Conservation (phyloP, 2,888 invertebrate species). For the Shargacucullia verbasci region DNA sequence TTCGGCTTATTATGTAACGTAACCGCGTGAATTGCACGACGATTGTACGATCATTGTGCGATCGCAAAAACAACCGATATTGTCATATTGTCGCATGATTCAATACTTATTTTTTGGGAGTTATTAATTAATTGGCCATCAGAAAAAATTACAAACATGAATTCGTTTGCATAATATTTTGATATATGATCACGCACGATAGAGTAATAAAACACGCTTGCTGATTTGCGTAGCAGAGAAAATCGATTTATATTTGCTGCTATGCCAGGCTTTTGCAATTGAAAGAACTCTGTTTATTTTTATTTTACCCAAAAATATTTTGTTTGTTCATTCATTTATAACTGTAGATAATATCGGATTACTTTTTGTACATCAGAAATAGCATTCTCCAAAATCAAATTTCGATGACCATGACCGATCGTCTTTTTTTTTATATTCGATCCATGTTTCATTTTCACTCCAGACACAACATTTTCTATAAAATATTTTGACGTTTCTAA, state of each 20-base stretch:
- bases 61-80: constrained; percentile 40
- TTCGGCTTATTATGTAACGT: constrained; percentile 24
- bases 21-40: constrained; percentile 15
- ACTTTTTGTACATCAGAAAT: no score
- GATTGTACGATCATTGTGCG: constrained; percentile 32
- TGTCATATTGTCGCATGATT: constrained; percentile 43
- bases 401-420: no score
- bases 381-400: no score
- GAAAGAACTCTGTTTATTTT: not conserved
- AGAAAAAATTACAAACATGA: not conserved
- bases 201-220: not conserved
- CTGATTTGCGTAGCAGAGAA: constrained; percentile 11
- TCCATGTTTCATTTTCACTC: no score
- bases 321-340: no score
- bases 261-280: constrained; percentile 19
- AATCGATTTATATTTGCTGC: constrained; percentile 20
- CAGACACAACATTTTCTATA: no score
- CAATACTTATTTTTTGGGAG: constrained; percentile 25
- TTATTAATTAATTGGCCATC: constrained; percentile 11
- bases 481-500: no score
- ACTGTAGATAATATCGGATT: no score
- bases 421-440: no score
- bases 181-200: no score
- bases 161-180: not conserved
- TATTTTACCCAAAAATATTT: no score